Percentiles rank a stretch among this genome's conserved stretches.
Conservation (phyloP, 2,888 invertebrate species). For the Leucophenga montana region DNA sequence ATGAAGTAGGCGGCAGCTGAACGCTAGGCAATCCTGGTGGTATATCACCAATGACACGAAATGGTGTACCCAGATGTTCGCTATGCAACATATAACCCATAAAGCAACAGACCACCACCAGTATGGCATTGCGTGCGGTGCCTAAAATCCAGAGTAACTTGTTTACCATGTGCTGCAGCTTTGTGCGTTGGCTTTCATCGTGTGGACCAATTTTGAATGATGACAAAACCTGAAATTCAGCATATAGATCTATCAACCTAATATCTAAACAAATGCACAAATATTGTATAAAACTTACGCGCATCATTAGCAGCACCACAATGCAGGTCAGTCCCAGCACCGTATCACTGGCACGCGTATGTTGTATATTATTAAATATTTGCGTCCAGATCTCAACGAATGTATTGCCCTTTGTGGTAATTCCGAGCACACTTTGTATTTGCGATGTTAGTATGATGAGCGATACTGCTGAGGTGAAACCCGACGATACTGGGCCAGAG, state of each 20-base stretch:
- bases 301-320: constrained; percentile 81
- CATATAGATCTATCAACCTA: not conserved
- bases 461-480: constrained; percentile 92
- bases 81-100: constrained; percentile 74
- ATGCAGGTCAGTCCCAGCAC: constrained; percentile 85
- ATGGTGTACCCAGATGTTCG: constrained; percentile 74
- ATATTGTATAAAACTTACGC: constrained; percentile 75
- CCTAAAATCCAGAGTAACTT: constrained; percentile 84
- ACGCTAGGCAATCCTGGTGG: constrained; percentile 83
- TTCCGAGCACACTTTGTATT: constrained; percentile 86
- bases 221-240: constrained; percentile 77
- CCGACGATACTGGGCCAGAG: constrained; percentile 90
- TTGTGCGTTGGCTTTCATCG: constrained; percentile 75
- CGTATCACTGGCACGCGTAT: constrained; percentile 82
- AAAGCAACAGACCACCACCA: constrained; percentile 83
- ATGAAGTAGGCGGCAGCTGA: constrained; percentile 79
- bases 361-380: constrained; percentile 79
- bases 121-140: constrained; percentile 87
- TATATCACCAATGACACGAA: constrained; percentile 82
- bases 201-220: constrained; percentile 78
- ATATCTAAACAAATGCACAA: constrained; percentile 46
- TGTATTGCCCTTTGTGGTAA: constrained; percentile 81
- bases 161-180: constrained; percentile 77
- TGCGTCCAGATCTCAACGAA: constrained; percentile 86
- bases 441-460: constrained; percentile 92